Evolutionary conservation across 2,888 invertebrate genomes (phyloP).

Genomic region (Sialis lutaria): DNA sequence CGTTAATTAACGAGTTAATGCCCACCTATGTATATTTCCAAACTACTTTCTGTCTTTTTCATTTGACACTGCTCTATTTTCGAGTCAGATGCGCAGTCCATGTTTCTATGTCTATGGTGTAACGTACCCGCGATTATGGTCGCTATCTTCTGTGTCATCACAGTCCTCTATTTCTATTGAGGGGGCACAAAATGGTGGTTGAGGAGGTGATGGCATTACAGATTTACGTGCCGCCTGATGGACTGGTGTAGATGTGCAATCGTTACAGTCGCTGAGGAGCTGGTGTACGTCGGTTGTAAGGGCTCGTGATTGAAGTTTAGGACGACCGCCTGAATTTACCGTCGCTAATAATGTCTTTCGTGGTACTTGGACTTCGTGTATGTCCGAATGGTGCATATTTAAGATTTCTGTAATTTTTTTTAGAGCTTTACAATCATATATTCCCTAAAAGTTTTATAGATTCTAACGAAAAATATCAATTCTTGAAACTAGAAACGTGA

Average conservation of each 20-base stretch:
- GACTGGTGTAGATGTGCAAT: conserved; percentile 28
- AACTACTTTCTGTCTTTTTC: too few species aligned
- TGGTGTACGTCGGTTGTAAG: conserved; percentile 21
- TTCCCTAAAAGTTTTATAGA: too few species aligned
- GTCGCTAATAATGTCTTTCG: conserved; percentile 24
- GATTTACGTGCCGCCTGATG: conserved; percentile 19
- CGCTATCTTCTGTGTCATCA: conserved; percentile 42
- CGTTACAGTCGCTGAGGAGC: conserved; percentile 29
- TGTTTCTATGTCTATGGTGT: too few species aligned
- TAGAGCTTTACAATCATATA: too few species aligned
- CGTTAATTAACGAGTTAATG: too few species aligned
- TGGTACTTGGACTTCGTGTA: conserved; percentile 10
- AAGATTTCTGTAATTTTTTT: not conserved
- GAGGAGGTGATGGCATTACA: conserved; percentile 13
- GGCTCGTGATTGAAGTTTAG: conserved; percentile 19
- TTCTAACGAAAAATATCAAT: too few species aligned
- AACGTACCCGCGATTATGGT: conserved; percentile 20
- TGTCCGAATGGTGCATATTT: not conserved
- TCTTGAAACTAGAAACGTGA: too few species aligned
- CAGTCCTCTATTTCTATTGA: conserved; percentile 31
- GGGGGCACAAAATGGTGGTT: conserved; percentile 17
- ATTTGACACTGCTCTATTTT: too few species aligned
- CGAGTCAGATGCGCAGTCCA: too few species aligned
- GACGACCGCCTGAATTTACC: conserved; percentile 17
- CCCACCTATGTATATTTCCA: too few species aligned